Conservation (phyloP, 2,113 vertebrate species). For the Gadus chalcogrammus region DNA sequence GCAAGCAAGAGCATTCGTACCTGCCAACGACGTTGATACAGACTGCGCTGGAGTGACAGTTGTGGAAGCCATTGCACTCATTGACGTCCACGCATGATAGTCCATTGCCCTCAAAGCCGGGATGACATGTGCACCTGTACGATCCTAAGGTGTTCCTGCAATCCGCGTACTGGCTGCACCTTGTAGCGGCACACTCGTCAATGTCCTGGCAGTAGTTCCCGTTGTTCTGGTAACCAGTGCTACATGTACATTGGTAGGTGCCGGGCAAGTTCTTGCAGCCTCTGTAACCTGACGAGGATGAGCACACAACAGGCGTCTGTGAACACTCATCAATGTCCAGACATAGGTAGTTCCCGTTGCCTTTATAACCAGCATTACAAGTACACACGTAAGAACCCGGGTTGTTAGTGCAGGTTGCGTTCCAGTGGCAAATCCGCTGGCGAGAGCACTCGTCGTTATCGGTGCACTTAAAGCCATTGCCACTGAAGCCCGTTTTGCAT, state of each 20-base stretch:
- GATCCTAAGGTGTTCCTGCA: slow-evolving; percentile 72
- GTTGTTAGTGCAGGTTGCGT: slow-evolving; percentile 78
- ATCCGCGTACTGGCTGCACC: slow-evolving; percentile 67
- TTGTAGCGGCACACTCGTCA: slow-evolving; percentile 68
- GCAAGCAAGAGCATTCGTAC: slow-evolving; percentile 71
- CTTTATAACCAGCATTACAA: slow-evolving; percentile 77
- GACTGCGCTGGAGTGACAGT: slow-evolving; percentile 62
- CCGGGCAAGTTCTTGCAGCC: slow-evolving; percentile 77
- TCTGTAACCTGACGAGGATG: slow-evolving; percentile 64
- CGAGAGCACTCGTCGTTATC: slow-evolving; percentile 71
- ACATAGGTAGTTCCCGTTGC: slow-evolving; percentile 80
- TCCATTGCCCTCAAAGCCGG: slow-evolving; percentile 75
- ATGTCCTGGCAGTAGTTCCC: slow-evolving; percentile 73
- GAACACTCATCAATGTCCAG: slow-evolving; percentile 79
- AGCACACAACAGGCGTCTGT: slow-evolving; percentile 67
- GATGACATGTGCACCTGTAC: slow-evolving; percentile 67
- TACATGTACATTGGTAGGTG: slow-evolving; percentile 70
- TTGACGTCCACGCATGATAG: slow-evolving; percentile 73
- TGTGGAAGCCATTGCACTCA: slow-evolving; percentile 67
- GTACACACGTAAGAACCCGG: slow-evolving; percentile 75
- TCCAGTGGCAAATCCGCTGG: slow-evolving; percentile 73
- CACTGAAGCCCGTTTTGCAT: slow-evolving; percentile 70
- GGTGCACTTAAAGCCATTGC: slow-evolving; percentile 68
- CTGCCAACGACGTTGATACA: slow-evolving; percentile 74
- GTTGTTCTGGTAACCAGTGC: slow-evolving; percentile 66